Evolutionary conservation across 1,140 invertebrate genomes (phyloP).

Genomic region (Bathynomus jamesi): DNA sequence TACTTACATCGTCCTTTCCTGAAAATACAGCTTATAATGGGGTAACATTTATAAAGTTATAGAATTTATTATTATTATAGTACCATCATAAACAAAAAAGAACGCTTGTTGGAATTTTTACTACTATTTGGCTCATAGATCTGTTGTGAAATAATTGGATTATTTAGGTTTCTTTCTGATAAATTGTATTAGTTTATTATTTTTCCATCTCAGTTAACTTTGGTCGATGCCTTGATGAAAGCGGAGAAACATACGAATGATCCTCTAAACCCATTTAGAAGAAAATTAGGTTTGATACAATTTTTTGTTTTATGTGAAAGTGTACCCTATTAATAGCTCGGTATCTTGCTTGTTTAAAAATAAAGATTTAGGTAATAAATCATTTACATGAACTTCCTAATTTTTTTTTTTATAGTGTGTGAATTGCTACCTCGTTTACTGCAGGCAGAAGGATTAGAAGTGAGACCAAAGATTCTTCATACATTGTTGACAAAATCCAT

Average conservation of each 20-base stretch:
- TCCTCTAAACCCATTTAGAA: constrained; percentile 28
- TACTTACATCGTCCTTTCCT: constrained; percentile 71
- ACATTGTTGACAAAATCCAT: constrained; percentile 54
- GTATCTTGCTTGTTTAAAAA: no score
- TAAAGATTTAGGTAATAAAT: no score
- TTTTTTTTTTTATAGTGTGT: constrained; percentile 15
- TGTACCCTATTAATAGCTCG: no score
- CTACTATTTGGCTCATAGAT: background rate
- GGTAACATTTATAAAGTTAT: constrained; percentile 44
- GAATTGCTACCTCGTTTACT: constrained; percentile 21
- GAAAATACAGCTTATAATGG: constrained; percentile 64
- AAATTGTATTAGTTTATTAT: background rate
- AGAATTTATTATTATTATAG: background rate
- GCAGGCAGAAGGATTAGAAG: constrained; percentile 41
- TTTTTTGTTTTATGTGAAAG: no score
- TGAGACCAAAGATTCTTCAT: constrained; percentile 58
- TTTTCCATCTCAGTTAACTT: constrained; percentile 47
- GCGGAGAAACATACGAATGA: constrained; percentile 60
- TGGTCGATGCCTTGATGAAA: constrained; percentile 65
- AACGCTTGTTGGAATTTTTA: background rate
- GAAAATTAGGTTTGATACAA: constrained; percentile 28
- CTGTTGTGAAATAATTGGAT: background rate
- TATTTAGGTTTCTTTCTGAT: background rate
- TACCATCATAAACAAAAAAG: constrained; percentile 1
- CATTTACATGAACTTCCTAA: no score